Evolutionary conservation across 1,140 invertebrate species (phyloP).

Genomic region (Meteorus sp.): DNA sequence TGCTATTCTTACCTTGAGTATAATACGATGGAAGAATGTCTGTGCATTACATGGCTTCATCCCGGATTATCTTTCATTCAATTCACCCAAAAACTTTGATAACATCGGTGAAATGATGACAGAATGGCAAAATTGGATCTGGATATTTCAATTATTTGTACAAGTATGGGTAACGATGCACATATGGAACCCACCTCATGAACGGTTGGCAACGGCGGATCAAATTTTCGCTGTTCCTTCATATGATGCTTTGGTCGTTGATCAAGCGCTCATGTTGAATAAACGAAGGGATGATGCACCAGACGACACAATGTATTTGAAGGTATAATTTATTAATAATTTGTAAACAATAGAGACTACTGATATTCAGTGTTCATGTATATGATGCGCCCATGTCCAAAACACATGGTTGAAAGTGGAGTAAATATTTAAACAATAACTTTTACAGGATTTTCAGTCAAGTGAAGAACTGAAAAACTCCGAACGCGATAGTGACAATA

Average conservation of each 20-base stretch:
- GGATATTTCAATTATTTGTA: constrained; percentile 75
- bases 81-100: constrained; percentile 58
- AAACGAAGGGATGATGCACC: constrained; percentile 73
- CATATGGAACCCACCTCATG: constrained; percentile 78
- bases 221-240: constrained; percentile 81
- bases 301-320: constrained; percentile 51
- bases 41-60: constrained; percentile 66
- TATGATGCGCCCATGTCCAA: too few species aligned
- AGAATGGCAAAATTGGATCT: constrained; percentile 70
- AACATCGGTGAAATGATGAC: constrained; percentile 62
- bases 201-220: constrained; percentile 78
- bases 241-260: constrained; percentile 80
- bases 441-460: too few species aligned
- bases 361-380: too few species aligned
- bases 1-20: constrained; percentile 65
- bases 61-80: constrained; percentile 72
- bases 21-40: constrained; percentile 62
- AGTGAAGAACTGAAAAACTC: constrained; percentile 1
- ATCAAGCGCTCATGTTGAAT: constrained; percentile 86
- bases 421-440: too few species aligned
- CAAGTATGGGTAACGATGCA: constrained; percentile 82
- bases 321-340: neutral
- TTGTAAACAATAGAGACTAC: too few species aligned
- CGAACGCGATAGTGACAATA: constrained; percentile 20
- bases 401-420: too few species aligned